These are phyloP conservation scores for Drosophila subsilvestris DNA, from an alignment of 2,888 invertebrate species.

Conservation along the genomic window DNA sequence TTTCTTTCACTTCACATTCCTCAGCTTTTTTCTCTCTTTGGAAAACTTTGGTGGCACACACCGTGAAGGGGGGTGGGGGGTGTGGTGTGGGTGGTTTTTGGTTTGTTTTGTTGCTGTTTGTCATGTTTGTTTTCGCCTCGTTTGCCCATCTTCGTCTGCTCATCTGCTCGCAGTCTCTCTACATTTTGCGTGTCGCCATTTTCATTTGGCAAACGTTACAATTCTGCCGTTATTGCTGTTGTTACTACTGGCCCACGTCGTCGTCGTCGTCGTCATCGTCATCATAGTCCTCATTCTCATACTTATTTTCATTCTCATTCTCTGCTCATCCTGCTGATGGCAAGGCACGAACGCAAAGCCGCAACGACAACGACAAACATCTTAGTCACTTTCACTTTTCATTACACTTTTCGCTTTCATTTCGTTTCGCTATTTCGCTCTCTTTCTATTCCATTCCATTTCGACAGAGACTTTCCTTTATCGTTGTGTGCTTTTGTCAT, in stretches of 20 bases:
- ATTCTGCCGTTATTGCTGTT: conserved; percentile 36
- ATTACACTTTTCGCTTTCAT: conserved; percentile 42
- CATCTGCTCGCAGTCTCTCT: conserved; percentile 9
- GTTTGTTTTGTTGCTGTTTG: conserved; percentile 25
- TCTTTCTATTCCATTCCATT: background rate
- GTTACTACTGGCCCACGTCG: conserved; percentile 41
- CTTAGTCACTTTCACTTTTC: conserved; percentile 63
- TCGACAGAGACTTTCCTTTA: conserved; percentile 3
- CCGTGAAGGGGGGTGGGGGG: background rate
- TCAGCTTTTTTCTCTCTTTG: too few relatives aligned
- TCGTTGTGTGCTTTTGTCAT: conserved; percentile 44
- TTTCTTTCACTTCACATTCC: too few relatives aligned
- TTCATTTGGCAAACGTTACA: conserved; percentile 49
- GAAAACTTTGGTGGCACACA: conserved; percentile 15
- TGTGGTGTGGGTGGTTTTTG: background rate
- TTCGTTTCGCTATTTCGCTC: background rate
- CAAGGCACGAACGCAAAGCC: conserved; percentile 12
- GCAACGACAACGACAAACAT: conserved; percentile 39
- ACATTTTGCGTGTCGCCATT: conserved; percentile 47
- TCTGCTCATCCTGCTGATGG: background rate
- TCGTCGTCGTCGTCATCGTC: conserved; percentile 28
- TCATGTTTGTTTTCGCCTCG: conserved; percentile 32
- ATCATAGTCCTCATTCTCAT: background rate
- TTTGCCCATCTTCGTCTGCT: conserved; percentile 12
- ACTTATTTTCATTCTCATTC: background rate